Percentiles rank a stretch among this genome's conserved stretches.
Evolutionary conservation across 2,797 vertebrate species (phyloP).

Genomic region (Brotula barbata): DNA sequence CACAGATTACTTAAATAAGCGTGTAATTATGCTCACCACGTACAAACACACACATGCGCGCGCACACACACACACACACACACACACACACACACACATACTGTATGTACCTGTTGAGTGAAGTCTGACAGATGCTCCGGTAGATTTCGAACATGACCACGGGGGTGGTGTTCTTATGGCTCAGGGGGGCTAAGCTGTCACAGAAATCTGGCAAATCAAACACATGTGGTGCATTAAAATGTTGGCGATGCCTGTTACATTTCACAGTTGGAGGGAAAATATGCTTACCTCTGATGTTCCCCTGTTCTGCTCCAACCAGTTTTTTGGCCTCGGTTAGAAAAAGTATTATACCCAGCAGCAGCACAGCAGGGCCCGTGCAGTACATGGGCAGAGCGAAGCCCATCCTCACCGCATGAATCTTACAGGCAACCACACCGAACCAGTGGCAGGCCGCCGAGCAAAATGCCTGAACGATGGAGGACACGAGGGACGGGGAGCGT

Average conservation of each 20-base stretch:
- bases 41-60: too few species aligned
- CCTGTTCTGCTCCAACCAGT: background rate
- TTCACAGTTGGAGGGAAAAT: background rate
- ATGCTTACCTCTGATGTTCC: slow-evolving; percentile 36
- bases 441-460: slow-evolving; percentile 82
- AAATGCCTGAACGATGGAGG: slow-evolving; percentile 45
- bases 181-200: slow-evolving; percentile 39
- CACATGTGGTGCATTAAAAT: background rate
- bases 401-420: slow-evolving; percentile 79
- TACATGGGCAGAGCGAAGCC: slow-evolving; percentile 78
- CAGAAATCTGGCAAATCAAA: slow-evolving; percentile 67
- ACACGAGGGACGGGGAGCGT: background rate
- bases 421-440: slow-evolving; percentile 84
- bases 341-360: slow-evolving; percentile 74
- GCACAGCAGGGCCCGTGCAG: slow-evolving; percentile 71
- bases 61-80: background rate
- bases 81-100: background rate
- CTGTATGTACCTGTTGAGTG: slow-evolving; percentile 70
- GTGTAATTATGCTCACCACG: too few species aligned
- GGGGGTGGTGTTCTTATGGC: slow-evolving; percentile 55
- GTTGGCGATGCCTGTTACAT: background rate
- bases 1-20: too few species aligned
- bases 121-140: slow-evolving; percentile 79
- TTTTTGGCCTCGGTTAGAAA: slow-evolving; percentile 58
- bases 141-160: slow-evolving; percentile 73